Percentiles rank a stretch among this genome's conserved stretches.
These are phyloP conservation scores for Sus cebifrons DNA, from an alignment of 2,797 vertebrate genomes.

Conservation along the genomic window DNA sequence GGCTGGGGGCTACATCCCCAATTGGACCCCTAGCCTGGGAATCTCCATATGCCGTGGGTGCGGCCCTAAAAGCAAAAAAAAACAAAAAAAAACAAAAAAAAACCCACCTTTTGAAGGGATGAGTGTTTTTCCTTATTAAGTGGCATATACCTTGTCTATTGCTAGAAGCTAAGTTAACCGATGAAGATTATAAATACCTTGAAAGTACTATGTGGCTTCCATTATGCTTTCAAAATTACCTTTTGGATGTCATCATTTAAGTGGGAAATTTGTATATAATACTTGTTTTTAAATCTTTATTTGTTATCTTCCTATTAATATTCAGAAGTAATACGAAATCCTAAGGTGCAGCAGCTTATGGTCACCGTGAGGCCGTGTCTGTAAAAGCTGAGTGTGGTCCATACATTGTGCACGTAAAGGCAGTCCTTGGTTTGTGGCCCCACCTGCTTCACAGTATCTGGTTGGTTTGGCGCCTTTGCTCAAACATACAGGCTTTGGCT, in stretches of 20 bases:
- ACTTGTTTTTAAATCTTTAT: constrained; percentile 29
- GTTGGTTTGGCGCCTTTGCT: constrained; percentile 22
- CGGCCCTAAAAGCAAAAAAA: no score
- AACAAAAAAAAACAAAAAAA: no score
- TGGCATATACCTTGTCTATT: background rate
- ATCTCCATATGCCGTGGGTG: no score
- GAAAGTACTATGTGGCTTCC: constrained; percentile 8
- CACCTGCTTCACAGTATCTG: constrained; percentile 9
- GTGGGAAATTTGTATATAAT: constrained; percentile 13
- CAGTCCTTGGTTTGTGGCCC: background rate
- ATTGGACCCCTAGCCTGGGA: no score
- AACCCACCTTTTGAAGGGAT: background rate
- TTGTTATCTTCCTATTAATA: constrained; percentile 45
- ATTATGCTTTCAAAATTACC: constrained; percentile 27
- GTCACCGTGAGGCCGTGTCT: background rate
- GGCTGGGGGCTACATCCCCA: no score
- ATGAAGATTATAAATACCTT: constrained; percentile 28
- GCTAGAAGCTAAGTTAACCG: background rate
- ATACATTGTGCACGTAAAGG: background rate
- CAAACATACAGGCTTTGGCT: constrained; percentile 9
- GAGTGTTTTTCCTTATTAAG: constrained; percentile 62
- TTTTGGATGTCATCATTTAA: constrained; percentile 64
- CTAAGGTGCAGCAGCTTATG: background rate
- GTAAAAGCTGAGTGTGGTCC: background rate
- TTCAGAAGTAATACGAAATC: constrained; percentile 47